phyloP scores from a whole-genome alignment of 1,140 invertebrate species.

The roundworm (Caenorhabditis elegans) region WBcel235 BX284606.5:10776001-10776500 shows the following conservation, averaged over 20 bases:
- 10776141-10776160: background rate
- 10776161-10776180: background rate
- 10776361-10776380: background rate
- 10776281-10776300: background rate
- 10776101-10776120: background rate
- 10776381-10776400: background rate
- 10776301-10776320: background rate
- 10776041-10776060: constrained; percentile 2
- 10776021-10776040: constrained; percentile 38
- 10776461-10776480: no score
- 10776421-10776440: constrained; percentile 9
- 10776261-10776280: background rate
- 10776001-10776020: constrained; percentile 34
- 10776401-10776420: background rate
- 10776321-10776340: background rate
- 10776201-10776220: background rate
- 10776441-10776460: no score
- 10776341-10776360: background rate
- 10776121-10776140: background rate
- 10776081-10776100: constrained; percentile 37
- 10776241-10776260: background rate
- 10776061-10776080: constrained; percentile 14
- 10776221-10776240: background rate
- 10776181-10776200: background rate
- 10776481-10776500: no score